Evolutionary conservation across 2,888 invertebrate genomes (phyloP), one percentile per base, ranked within the genome.

Genomic region (Clanis bilineata): DNA sequence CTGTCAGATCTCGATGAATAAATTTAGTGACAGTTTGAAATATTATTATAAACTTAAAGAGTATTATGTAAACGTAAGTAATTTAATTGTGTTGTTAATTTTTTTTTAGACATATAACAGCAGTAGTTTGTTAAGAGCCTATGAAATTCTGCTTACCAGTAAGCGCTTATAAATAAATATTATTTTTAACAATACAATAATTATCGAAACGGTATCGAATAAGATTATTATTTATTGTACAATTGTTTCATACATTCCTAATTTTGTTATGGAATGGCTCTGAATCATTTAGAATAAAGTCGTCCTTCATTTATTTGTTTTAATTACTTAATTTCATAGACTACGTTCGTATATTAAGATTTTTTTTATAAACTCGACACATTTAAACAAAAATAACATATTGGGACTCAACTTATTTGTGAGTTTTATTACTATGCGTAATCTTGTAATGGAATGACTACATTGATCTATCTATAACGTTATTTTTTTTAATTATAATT

Each of bases 221-320:
- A 47, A 58, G 36, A 47, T 60, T 32, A 38, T 57, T 32, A 32
- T 56, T n/a, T 58, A 51, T 54, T 18, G 41, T 57, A n/a, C n/a
- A n/a, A n/a, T 39, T 55, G 18, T 45, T n/a, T 62, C 36, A 55
- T 32, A 63, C 68, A 67, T 70, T 70, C 66, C 65, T 64, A 15
- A 56, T 60, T 7, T 44, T 41, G 7, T 18, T 41, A 9, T 58
- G 65, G 63, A 65, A 64, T 66, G 62, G 63, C 63, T 68, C 65
- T 67, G 64, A 61, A 62, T 63, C 56, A 59, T 51, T 62, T 47
- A n/a, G 47, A 58, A 55, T 47, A 62, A 28, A 41, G 18, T 60
- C 45, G 59, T 60, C 41, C 12, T 57, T 44, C 28, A 32, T 18
- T 28, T 28, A 9, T 9, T 28, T 28, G 7, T 28, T 45, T 36